These are phyloP conservation scores for Mobula hypostoma DNA, from an alignment of 2,113 vertebrate species.

Conservation along the genomic window DNA sequence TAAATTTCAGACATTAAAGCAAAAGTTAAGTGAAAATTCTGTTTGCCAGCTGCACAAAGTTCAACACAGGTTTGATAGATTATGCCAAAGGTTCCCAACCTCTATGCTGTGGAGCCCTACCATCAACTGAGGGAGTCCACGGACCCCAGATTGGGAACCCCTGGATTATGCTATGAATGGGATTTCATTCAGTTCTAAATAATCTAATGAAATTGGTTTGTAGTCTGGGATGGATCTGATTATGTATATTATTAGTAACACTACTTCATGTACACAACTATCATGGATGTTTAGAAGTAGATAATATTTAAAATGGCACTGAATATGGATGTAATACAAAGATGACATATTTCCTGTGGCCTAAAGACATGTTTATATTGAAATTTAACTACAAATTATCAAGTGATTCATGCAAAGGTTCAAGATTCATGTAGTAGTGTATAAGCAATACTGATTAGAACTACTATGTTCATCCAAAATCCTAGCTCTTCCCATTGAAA, in stretches of 20 bases:
- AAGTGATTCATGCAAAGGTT: neutral
- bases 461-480: neutral
- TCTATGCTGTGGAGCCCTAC: too few species aligned
- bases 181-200: neutral
- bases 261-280: neutral
- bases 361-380: neutral
- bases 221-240: too few species aligned
- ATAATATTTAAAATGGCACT: neutral
- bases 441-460: neutral
- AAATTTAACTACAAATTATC: neutral
- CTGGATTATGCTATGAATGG: too few species aligned
- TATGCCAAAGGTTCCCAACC: neutral
- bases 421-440: neutral
- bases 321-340: too few species aligned
- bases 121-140: too few species aligned
- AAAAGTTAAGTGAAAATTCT: neutral
- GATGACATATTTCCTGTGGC: neutral
- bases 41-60: neutral
- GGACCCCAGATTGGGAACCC: too few species aligned
- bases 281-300: neutral
- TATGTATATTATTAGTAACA: neutral
- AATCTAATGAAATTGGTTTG: neutral
- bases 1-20: neutral
- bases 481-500: too few species aligned
- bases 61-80: neutral